These are phyloP conservation scores for Dunckerocampus dactyliophorus DNA, from an alignment of 2,113 vertebrate genomes.

Conservation along the genomic window DNA sequence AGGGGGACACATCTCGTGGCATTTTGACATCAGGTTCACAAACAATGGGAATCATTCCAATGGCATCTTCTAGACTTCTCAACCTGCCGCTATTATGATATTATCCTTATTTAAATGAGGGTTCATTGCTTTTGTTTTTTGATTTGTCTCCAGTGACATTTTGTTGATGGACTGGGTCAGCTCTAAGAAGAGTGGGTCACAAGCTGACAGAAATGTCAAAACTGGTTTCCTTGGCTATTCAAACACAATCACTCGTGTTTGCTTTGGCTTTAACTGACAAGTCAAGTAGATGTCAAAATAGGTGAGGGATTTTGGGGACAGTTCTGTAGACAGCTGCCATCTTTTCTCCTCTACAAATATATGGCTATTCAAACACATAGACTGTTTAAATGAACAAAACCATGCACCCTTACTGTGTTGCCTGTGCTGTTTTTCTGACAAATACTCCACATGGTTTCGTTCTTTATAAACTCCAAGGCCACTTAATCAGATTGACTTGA, in stretches of 20 bases:
- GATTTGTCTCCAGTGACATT: slow-evolving; percentile 72
- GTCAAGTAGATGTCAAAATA: slow-evolving; percentile 2
- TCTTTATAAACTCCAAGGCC: too few relatives aligned
- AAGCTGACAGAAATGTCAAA: slow-evolving; percentile 74
- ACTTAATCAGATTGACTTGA: too few relatives aligned
- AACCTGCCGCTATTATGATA: slow-evolving; percentile 68
- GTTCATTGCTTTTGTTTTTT: slow-evolving; percentile 70
- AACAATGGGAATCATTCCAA: slow-evolving; percentile 67
- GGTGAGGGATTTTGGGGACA: neutral
- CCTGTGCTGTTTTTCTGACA: too few relatives aligned
- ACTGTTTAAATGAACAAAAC: too few relatives aligned
- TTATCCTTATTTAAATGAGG: slow-evolving; percentile 75
- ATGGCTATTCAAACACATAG: too few relatives aligned
- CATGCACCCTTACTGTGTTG: too few relatives aligned
- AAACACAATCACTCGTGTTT: slow-evolving; percentile 42
- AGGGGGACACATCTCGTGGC: slow-evolving; percentile 68
- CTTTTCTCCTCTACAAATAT: neutral
- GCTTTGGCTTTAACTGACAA: slow-evolving; percentile 24
- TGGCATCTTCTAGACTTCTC: slow-evolving; percentile 68
- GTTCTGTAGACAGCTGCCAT: neutral
- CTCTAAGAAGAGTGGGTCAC: slow-evolving; percentile 65
- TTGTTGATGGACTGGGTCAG: slow-evolving; percentile 73
- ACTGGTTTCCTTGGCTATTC: slow-evolving; percentile 60
- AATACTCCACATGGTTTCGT: too few relatives aligned
- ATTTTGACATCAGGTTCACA: slow-evolving; percentile 68